Conservation (phyloP, 2,113 vertebrate species). For the Trematocara zebra region DNA sequence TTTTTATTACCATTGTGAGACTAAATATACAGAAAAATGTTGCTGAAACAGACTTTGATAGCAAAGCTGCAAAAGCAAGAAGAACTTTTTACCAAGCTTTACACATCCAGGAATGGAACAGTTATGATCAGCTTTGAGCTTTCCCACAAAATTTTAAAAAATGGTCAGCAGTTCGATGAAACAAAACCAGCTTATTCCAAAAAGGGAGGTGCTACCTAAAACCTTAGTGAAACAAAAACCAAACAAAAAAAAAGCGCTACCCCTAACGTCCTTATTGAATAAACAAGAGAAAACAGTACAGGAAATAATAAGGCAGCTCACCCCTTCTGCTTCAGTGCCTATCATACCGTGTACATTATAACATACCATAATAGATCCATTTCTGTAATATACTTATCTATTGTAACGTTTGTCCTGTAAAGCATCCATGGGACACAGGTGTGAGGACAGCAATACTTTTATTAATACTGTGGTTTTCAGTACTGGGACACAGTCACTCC, state of each 20-base stretch:
- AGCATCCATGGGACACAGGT: too few species aligned
- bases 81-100: not conserved
- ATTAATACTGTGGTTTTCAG: too few species aligned
- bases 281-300: not conserved
- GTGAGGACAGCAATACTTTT: too few species aligned
- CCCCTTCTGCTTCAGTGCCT: not conserved
- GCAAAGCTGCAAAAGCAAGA: not conserved
- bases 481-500: too few species aligned
- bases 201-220: not conserved
- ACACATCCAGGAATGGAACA: not conserved
- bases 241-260: not conserved
- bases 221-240: not conserved
- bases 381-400: too few species aligned
- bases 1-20: not conserved
- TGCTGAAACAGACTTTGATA: not conserved
- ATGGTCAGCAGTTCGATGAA: not conserved
- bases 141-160: rapidly evolving
- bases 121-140: not conserved
- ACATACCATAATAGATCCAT: too few species aligned
- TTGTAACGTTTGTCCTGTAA: too few species aligned
- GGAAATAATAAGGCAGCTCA: not conserved
- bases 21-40: not conserved
- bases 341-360: too few species aligned
- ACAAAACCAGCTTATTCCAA: not conserved
- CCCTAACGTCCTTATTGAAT: not conserved